These are phyloP conservation scores for Fistularia tabacaria DNA, from an alignment of 2,797 vertebrate genomes.

Conservation along the genomic window DNA sequence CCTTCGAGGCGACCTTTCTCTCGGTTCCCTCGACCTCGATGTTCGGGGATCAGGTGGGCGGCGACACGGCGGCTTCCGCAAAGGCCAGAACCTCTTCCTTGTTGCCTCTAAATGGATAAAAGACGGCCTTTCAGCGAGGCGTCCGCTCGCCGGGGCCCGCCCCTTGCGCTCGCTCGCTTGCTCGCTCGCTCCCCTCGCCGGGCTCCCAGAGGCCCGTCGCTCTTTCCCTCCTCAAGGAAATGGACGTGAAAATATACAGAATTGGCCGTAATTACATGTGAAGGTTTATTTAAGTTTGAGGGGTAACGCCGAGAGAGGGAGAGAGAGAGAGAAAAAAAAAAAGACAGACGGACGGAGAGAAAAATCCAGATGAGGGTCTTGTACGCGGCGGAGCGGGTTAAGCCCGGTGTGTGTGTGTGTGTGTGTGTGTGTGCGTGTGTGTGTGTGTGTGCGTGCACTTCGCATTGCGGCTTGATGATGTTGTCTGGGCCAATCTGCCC, in stretches of 20 bases:
- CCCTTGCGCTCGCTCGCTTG: constrained; percentile 20
- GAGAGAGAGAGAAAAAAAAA: constrained; percentile 19
- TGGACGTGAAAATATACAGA: constrained; percentile 77
- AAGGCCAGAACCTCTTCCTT: constrained; percentile 56
- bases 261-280: constrained; percentile 75
- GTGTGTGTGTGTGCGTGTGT: constrained; percentile 9
- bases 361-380: constrained; percentile 66
- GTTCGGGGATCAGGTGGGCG: constrained; percentile 43
- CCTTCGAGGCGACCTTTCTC: constrained; percentile 52
- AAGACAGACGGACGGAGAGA: constrained; percentile 50
- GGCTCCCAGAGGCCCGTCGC: constrained; percentile 57
- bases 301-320: background rate
- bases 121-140: constrained; percentile 57
- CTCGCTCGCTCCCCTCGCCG: constrained; percentile 1
- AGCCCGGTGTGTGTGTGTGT: constrained; percentile 15
- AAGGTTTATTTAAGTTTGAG: constrained; percentile 79
- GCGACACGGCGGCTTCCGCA: constrained; percentile 35
- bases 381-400: constrained; percentile 33
- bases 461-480: constrained; percentile 69
- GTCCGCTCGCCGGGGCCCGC: constrained; percentile 39
- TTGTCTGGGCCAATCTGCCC: constrained; percentile 77
- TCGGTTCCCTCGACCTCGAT: constrained; percentile 28
- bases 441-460: constrained; percentile 44
- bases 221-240: constrained; percentile 64
- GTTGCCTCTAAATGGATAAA: constrained; percentile 68